Evolutionary conservation across 2,113 vertebrate species (phyloP).

Genomic region (Alouatta palliata): DNA sequence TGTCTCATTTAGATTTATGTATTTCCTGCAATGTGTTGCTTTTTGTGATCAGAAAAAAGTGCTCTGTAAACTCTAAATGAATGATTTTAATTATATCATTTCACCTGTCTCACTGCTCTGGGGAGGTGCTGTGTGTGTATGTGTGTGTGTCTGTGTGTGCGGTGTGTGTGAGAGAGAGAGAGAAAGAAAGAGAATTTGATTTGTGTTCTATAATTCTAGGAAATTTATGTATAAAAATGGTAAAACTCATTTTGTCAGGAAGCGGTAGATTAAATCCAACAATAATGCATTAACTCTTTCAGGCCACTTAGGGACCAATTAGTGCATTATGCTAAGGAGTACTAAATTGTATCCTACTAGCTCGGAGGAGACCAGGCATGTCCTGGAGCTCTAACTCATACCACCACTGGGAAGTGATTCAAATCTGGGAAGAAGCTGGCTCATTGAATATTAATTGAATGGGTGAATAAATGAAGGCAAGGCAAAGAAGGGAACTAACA

Average conservation of each 20-base stretch:
- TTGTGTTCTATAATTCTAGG: slow-evolving; percentile 24
- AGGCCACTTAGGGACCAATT: slow-evolving; percentile 77
- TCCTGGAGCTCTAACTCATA: slow-evolving; percentile 65
- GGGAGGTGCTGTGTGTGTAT: not conserved
- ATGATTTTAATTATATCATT: slow-evolving; percentile 5
- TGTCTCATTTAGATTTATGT: slow-evolving; percentile 4
- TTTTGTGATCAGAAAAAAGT: slow-evolving; percentile 35
- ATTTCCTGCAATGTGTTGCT: not conserved
- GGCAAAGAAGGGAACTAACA: slow-evolving; percentile 54
- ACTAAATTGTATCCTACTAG: slow-evolving; percentile 67
- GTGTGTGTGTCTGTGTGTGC: not conserved
- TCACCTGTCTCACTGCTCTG: not conserved
- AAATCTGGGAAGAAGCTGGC: slow-evolving; percentile 61
- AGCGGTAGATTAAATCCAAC: slow-evolving; percentile 65
- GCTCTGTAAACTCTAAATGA: slow-evolving; percentile 9
- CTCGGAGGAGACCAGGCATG: slow-evolving; percentile 58
- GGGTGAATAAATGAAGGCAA: slow-evolving; percentile 68
- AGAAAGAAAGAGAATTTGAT: not conserved
- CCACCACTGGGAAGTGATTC: slow-evolving; percentile 71
- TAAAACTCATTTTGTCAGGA: slow-evolving; percentile 66
- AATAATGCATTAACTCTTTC: slow-evolving; percentile 74
- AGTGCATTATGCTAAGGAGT: slow-evolving; percentile 55
- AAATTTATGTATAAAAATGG: slow-evolving; percentile 44
- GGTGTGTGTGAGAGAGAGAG: not conserved
- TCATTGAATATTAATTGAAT: slow-evolving; percentile 77